Conservation (phyloP, 1,140 invertebrate species). For the Bombus soroeensis region DNA sequence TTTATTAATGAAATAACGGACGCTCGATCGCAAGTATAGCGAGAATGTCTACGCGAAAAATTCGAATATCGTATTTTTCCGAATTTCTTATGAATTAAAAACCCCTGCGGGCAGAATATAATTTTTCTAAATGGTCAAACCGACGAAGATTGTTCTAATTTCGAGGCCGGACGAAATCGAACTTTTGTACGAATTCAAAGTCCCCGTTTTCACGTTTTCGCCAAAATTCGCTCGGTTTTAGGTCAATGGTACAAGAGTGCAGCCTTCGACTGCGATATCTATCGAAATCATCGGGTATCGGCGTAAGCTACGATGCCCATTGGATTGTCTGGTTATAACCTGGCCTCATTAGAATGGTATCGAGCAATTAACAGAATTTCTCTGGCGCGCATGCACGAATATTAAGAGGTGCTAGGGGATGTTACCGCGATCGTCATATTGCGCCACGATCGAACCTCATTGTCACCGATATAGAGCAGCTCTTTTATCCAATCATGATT, state of each 20-base stretch:
- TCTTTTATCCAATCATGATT: constrained; percentile 20
- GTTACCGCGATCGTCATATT: neutral
- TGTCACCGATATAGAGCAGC: neutral
- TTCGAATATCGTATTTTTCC: neutral
- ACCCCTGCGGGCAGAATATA: no score
- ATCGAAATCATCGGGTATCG: constrained; percentile 20
- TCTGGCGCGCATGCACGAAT: constrained; percentile 2
- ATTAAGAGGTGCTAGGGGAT: neutral
- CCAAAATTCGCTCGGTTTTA: neutral
- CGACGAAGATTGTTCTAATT: neutral
- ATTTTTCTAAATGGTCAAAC: neutral
- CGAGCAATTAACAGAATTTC: constrained; percentile 49
- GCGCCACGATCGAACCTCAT: neutral
- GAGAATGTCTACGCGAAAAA: neutral
- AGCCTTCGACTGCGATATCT: constrained; percentile 10
- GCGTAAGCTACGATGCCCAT: neutral
- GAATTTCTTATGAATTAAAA: neutral
- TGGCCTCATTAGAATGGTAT: constrained; percentile 28
- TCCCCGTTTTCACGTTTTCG: neutral
- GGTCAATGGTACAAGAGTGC: neutral
- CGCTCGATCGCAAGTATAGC: no score
- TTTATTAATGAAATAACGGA: neutral
- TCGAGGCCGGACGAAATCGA: neutral
- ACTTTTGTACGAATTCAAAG: neutral
- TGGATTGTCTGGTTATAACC: neutral